These are phyloP conservation scores for Drosophila hamatofila DNA, from an alignment of 2,888 invertebrate species.

Conservation along the genomic window DNA sequence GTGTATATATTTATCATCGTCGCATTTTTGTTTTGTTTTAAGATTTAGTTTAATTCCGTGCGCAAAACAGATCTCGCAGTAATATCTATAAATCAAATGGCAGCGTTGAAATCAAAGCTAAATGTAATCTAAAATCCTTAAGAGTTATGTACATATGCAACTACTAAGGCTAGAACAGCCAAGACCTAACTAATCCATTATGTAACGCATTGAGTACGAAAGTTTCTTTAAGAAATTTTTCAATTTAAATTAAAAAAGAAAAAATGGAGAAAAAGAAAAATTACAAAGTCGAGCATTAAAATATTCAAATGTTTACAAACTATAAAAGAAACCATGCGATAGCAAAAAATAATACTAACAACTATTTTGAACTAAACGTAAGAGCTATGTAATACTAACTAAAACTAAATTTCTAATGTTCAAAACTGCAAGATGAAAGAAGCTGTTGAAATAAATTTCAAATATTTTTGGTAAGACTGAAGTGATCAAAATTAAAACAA, in stretches of 20 bases:
- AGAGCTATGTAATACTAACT: conserved; percentile 7
- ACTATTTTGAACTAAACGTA: conserved; percentile 49
- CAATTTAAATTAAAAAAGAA: conserved; percentile 19
- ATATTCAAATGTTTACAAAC: conserved; percentile 35
- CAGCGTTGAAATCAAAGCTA: conserved; percentile 40
- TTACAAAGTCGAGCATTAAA: conserved; percentile 17
- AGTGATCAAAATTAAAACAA: conserved; percentile 70
- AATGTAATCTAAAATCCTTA: conserved; percentile 35
- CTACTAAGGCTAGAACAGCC: conserved; percentile 50
- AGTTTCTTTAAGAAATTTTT: conserved; percentile 60
- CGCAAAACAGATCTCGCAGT: conserved; percentile 72
- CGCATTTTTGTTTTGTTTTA: conserved; percentile 3
- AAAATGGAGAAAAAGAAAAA: conserved; percentile 4
- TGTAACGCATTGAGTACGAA: conserved; percentile 51
- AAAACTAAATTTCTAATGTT: conserved; percentile 44
- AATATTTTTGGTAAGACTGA: conserved; percentile 78
- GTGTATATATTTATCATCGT: conserved; percentile 55
- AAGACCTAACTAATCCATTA: conserved; percentile 24
- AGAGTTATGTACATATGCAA: conserved; percentile 53
- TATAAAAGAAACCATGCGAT: conserved; percentile 55
- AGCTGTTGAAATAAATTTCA: conserved; percentile 32
- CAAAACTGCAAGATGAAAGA: conserved; percentile 28
- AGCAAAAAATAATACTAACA: conserved; percentile 26
- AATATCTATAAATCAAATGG: conserved; percentile 45
- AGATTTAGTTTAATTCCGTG: conserved; percentile 49